These are phyloP conservation scores for Silurus glanis DNA, from an alignment of 2,113 vertebrate genomes.

Conservation along the genomic window DNA sequence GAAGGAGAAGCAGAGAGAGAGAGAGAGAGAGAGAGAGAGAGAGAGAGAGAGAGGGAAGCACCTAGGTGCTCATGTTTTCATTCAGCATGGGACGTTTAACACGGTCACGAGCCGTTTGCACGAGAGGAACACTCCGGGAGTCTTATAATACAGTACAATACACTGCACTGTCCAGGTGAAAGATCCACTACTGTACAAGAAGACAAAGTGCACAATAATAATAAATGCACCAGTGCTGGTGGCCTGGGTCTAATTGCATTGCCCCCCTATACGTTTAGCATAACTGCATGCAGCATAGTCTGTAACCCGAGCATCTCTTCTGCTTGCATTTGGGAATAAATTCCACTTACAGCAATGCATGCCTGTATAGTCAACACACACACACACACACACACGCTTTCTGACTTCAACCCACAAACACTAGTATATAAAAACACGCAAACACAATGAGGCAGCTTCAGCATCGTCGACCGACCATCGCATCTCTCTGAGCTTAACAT, in stretches of 20 bases:
- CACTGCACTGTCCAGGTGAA: not conserved
- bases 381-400: too few species aligned
- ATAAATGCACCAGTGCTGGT: not conserved
- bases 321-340: not conserved
- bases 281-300: not conserved
- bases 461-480: not conserved
- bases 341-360: not conserved
- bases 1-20: not conserved
- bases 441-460: not conserved
- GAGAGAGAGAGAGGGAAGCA: too few species aligned
- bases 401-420: not conserved
- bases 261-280: not conserved
- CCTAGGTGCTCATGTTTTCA: too few species aligned
- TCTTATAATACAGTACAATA: not conserved
- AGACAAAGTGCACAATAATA: not conserved
- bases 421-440: not conserved
- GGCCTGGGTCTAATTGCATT: not conserved
- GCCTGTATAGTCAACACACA: not conserved
- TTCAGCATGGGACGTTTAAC: slow-evolving; percentile 33
- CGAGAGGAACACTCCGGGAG: not conserved
- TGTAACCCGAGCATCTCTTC: not conserved
- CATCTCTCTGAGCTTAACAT: not conserved
- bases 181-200: not conserved
- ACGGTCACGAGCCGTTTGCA: not conserved
- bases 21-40: too few species aligned